Evolutionary conservation across 2,888 invertebrate genomes (phyloP).

Genomic region (Xestia rhomboidea): DNA sequence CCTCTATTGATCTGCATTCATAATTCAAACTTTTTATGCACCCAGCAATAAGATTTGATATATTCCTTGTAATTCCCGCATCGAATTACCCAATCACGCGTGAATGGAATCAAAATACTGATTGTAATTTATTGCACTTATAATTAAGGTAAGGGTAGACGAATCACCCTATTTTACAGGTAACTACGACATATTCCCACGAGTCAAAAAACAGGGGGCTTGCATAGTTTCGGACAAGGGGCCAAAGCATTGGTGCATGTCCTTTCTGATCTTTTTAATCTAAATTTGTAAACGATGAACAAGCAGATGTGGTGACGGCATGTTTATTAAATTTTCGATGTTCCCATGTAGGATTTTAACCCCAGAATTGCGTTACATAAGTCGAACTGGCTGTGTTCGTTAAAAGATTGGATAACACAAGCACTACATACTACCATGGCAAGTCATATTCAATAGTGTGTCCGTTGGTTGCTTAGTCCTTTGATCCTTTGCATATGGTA

Average conservation of each 20-base stretch:
- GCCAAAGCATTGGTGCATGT: conserved; percentile 81
- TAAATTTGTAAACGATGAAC: conserved; percentile 68
- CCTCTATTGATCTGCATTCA: conserved; percentile 47
- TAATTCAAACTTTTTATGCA: conserved; percentile 48
- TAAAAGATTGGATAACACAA: background rate
- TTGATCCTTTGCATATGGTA: background rate
- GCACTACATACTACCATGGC: background rate
- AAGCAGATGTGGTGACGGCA: conserved; percentile 70
- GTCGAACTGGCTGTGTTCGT: background rate
- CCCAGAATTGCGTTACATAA: conserved; percentile 44
- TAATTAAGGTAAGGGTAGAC: conserved; percentile 83
- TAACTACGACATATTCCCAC: conserved; percentile 83
- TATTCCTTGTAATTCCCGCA: conserved; percentile 69
- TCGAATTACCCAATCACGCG: conserved; percentile 81
- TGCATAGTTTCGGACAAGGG: conserved; percentile 82
- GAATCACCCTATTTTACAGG: conserved; percentile 79
- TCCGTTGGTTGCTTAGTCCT: background rate
- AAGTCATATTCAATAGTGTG: background rate
- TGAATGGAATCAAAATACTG: conserved; percentile 85
- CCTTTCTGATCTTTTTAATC: conserved; percentile 68
- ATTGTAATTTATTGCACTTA: conserved; percentile 88
- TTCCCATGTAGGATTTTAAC: conserved; percentile 68
- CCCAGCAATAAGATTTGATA: conserved; percentile 49
- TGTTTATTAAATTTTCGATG: conserved; percentile 65
- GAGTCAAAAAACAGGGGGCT: conserved; percentile 80